A percentile compares a stretch with the other conserved stretches of the same genome.
Evolutionary conservation across 2,797 vertebrate species (phyloP).

Genomic region (Enteromius treurensis): DNA sequence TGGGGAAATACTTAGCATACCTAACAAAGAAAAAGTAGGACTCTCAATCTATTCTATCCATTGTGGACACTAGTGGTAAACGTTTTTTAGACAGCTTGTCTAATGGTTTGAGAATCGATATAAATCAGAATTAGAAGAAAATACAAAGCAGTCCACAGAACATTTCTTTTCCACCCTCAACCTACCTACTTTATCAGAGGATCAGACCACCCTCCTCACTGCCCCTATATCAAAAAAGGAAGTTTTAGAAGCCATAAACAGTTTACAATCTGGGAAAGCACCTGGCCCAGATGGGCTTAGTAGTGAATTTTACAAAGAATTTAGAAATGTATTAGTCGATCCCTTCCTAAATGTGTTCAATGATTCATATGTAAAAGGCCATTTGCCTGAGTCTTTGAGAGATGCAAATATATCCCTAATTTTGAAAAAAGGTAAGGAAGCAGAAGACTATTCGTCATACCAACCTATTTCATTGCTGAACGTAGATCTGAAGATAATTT

Average conservation of each 20-base stretch:
- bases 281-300: constrained; percentile 6
- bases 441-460: neutral
- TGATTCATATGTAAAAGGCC: neutral
- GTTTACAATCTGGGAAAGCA: constrained; percentile 1
- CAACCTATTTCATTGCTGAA: neutral
- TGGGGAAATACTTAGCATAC: neutral
- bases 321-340: neutral
- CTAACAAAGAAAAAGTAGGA: neutral
- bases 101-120: neutral
- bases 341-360: constrained; percentile 6
- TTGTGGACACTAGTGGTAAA: neutral
- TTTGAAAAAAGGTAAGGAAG: constrained; percentile 1
- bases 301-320: neutral
- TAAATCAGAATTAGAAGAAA: neutral
- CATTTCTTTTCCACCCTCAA: neutral
- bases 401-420: constrained; percentile 30
- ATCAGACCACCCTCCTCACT: neutral
- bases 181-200: neutral
- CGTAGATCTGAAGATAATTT: constrained; percentile 4
- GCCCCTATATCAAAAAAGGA: constrained; percentile 1
- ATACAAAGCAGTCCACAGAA: neutral
- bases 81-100: neutral
- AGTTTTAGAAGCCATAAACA: neutral
- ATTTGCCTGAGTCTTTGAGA: neutral
- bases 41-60: neutral